Conservation (phyloP, 2,797 vertebrate species). For the Mormyrus proboscirostris region DNA sequence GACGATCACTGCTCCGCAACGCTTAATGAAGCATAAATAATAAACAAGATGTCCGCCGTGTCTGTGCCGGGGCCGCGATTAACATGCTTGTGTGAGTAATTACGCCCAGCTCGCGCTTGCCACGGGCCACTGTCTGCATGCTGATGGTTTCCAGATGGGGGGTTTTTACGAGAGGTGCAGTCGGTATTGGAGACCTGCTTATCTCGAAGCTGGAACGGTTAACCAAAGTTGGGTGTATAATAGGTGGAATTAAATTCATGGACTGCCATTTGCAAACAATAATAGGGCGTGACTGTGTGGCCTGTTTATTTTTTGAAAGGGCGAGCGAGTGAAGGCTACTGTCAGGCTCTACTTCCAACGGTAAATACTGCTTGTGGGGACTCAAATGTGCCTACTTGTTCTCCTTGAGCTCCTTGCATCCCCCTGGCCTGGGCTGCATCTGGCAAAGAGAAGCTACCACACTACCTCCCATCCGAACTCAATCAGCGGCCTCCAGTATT, state of each 20-base stretch:
- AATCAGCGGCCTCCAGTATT: not conserved
- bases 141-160: constrained; percentile 36
- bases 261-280: constrained; percentile 3
- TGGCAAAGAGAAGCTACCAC: not conserved
- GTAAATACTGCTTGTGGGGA: not conserved
- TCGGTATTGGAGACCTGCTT: constrained; percentile 23
- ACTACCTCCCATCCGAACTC: not conserved
- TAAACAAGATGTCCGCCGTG: constrained; percentile 17
- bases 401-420: not conserved
- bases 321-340: not conserved
- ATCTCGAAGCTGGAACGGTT: constrained; percentile 23
- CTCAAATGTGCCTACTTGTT: not conserved
- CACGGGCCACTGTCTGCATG: constrained; percentile 21
- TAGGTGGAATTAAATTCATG: constrained; percentile 13
- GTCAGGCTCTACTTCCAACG: constrained; percentile 6
- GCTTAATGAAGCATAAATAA: constrained; percentile 25
- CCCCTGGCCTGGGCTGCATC: not conserved
- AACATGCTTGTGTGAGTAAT: constrained; percentile 28
- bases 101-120: constrained; percentile 23
- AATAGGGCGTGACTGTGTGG: constrained; percentile 14
- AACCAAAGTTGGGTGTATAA: constrained; percentile 20
- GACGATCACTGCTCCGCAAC: not conserved
- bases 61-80: constrained; percentile 19
- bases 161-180: constrained; percentile 1
- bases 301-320: constrained; percentile 16